Conservation (phyloP, 2,888 invertebrate genomes). For the Sinhomidia bicolor region DNA sequence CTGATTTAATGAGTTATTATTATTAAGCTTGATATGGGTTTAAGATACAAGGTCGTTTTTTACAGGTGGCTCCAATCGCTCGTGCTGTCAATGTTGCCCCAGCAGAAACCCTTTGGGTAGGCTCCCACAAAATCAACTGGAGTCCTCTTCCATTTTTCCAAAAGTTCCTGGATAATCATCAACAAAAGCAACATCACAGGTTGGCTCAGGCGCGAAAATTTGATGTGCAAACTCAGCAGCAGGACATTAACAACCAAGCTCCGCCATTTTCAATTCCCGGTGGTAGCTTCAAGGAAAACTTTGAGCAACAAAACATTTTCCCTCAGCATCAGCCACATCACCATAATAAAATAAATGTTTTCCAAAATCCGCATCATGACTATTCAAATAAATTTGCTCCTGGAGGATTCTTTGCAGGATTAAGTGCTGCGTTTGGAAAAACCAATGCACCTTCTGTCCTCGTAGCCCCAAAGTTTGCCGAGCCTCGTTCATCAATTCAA, state of each 20-base stretch:
- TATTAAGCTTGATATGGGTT: not conserved
- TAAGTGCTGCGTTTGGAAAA: not conserved
- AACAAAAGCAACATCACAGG: slow-evolving; percentile 8
- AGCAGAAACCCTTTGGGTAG: slow-evolving; percentile 58
- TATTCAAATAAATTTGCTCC: slow-evolving; percentile 16
- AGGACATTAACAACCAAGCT: not conserved
- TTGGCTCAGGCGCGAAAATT: slow-evolving; percentile 38
- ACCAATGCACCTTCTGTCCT: not conserved
- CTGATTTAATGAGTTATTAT: not conserved
- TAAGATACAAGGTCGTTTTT: no score
- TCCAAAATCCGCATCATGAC: slow-evolving; percentile 43
- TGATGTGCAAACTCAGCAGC: not conserved
- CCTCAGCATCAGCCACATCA: not conserved
- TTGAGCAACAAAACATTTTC: not conserved
- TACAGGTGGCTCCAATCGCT: not conserved
- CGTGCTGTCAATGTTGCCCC: not conserved
- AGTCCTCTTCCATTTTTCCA: slow-evolving; percentile 52
- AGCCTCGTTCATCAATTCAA: slow-evolving; percentile 28
- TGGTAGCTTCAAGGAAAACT: not conserved
- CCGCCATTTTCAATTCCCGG: not conserved
- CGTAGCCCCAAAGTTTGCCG: slow-evolving; percentile 28
- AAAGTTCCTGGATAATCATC: slow-evolving; percentile 15
- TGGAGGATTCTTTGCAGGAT: slow-evolving; percentile 33
- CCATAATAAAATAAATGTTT: not conserved
- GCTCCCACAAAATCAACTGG: slow-evolving; percentile 62